These are phyloP conservation scores for Phaedon cochleariae DNA, from an alignment of 2,888 invertebrate genomes.

Conservation along the genomic window DNA sequence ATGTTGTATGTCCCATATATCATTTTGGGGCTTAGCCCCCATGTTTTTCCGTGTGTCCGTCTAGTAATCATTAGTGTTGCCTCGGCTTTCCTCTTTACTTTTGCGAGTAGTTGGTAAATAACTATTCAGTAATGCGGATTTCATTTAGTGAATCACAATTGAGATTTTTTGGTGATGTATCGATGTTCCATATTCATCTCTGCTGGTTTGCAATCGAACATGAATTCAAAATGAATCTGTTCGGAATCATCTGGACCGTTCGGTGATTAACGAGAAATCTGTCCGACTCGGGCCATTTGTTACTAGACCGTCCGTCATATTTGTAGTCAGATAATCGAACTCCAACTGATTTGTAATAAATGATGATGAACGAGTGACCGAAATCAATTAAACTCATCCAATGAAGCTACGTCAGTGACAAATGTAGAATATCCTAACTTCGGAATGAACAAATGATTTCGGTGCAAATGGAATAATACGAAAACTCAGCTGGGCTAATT, in stretches of 20 bases:
- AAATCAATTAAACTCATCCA: constrained; percentile 4
- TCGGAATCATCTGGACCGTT: background rate
- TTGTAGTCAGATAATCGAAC: constrained; percentile 12
- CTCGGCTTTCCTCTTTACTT: too few relatives aligned
- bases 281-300: constrained; percentile 3
- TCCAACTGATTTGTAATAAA: constrained; percentile 11
- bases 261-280: background rate
- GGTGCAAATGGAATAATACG: background rate
- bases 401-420: background rate
- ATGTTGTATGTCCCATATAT: too few relatives aligned
- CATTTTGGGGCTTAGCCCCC: too few relatives aligned
- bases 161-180: background rate
- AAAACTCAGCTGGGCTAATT: background rate
- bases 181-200: background rate
- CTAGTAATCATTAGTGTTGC: too few relatives aligned
- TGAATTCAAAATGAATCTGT: background rate
- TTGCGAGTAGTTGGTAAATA: too few relatives aligned
- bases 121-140: too few relatives aligned
- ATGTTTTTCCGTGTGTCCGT: too few relatives aligned
- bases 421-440: background rate
- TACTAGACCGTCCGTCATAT: background rate
- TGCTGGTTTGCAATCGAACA: background rate
- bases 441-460: constrained; percentile 19
- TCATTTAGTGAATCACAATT: background rate
- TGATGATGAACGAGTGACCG: constrained; percentile 15